Evolutionary conservation across 2,113 vertebrate species (phyloP).

Genomic region (Podocnemis expansa): DNA sequence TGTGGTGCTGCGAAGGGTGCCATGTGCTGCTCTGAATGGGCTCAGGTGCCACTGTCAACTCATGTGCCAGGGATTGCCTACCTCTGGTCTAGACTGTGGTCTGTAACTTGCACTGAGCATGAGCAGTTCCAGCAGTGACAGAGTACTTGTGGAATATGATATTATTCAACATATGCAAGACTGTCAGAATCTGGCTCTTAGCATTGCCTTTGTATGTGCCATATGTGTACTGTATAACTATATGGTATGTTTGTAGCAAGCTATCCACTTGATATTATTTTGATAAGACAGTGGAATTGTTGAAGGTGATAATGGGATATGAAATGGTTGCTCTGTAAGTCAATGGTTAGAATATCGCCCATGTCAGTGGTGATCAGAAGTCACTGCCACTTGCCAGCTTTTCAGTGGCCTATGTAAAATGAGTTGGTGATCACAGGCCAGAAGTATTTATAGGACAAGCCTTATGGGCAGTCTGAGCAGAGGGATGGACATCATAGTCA

Average conservation of each 20-base stretch:
- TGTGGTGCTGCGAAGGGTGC: no score
- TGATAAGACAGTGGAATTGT: not conserved
- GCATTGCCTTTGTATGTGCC: not conserved
- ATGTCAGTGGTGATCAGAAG: not conserved
- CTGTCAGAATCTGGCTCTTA: slow-evolving; percentile 9
- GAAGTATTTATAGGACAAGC: not conserved
- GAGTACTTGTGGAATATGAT: not conserved
- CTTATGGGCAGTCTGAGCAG: not conserved
- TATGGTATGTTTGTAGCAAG: not conserved
- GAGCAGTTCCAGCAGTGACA: not conserved
- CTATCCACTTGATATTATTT: not conserved
- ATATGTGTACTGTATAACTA: not conserved
- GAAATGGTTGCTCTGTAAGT: not conserved
- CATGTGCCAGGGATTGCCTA: no score
- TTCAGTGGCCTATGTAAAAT: not conserved
- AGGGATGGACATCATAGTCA: not conserved
- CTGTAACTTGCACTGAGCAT: slow-evolving; percentile 22
- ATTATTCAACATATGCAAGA: not conserved
- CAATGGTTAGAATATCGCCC: not conserved
- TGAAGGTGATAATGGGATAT: not conserved
- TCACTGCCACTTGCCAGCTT: not conserved
- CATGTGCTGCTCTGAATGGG: no score
- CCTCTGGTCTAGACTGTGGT: not conserved
- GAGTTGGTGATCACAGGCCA: not conserved
- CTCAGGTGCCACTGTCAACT: no score